phyloP scores from a whole-genome alignment of 2,888 invertebrate species.

The Sphinx pinastri region DNA sequence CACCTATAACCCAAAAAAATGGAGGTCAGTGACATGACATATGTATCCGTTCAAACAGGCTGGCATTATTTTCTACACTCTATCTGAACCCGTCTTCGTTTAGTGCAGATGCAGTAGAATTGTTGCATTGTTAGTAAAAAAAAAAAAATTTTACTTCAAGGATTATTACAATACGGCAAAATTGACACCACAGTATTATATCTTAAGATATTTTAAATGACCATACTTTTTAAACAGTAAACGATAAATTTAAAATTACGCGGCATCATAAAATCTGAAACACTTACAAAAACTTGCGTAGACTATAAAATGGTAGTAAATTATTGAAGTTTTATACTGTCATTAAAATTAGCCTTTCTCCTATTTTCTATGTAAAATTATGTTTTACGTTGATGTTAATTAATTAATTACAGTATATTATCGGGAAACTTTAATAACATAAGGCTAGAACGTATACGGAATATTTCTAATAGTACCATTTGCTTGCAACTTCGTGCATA shows the following conservation, averaged over 20 bases:
- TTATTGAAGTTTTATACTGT: constrained; percentile 45
- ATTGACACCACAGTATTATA: too few relatives aligned
- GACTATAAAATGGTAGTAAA: constrained; percentile 43
- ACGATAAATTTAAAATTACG: constrained; percentile 15
- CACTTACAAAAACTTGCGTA: constrained; percentile 32
- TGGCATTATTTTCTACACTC: too few relatives aligned
- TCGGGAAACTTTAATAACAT: not conserved
- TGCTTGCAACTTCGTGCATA: too few relatives aligned
- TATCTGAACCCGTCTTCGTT: too few relatives aligned
- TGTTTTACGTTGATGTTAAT: not conserved
- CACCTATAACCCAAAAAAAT: too few relatives aligned
- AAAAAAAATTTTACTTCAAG: too few relatives aligned
- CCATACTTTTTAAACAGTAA: not conserved
- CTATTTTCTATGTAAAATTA: constrained; percentile 34
- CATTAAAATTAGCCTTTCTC: constrained; percentile 48
- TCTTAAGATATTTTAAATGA: too few relatives aligned
- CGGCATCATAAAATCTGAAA: constrained; percentile 35
- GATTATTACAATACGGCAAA: too few relatives aligned
- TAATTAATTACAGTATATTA: constrained; percentile 5
- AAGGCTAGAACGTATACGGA: not conserved
- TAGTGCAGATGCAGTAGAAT: too few relatives aligned
- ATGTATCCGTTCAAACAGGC: too few relatives aligned
- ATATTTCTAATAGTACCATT: not conserved
- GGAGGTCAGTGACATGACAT: too few relatives aligned
- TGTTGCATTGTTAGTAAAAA: too few relatives aligned